A percentile compares a stretch with the other conserved stretches of the same genome.
These are phyloP conservation scores for Lycaon pictus DNA, from an alignment of 2,113 vertebrate species.

Conservation along the genomic window DNA sequence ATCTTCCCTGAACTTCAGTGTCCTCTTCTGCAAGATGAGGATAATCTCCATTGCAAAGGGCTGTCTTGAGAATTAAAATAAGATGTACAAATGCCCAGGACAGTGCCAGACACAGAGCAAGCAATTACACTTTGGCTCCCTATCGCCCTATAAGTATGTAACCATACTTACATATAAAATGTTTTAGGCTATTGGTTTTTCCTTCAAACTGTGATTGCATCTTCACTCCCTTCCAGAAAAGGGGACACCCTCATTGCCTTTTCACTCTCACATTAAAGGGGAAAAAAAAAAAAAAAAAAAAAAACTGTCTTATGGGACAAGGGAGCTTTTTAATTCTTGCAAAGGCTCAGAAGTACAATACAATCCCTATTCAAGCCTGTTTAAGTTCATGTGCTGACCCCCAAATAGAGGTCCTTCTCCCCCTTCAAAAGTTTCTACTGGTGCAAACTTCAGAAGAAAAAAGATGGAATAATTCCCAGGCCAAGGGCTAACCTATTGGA, in stretches of 20 bases:
- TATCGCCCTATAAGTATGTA: not conserved
- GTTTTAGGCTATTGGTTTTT: not conserved
- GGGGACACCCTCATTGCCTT: not conserved
- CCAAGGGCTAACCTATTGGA: constrained; percentile 70
- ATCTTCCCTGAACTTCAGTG: not conserved
- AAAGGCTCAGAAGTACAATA: constrained; percentile 29
- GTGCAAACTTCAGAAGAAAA: constrained; percentile 61
- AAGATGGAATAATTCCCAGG: constrained; percentile 66
- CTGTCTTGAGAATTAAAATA: not conserved
- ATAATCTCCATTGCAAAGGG: not conserved
- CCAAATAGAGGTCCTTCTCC: constrained; percentile 8
- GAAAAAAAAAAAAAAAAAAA: not conserved
- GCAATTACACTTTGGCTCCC: not conserved
- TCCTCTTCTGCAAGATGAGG: not conserved
- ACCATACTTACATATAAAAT: not conserved
- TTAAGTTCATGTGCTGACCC: not conserved
- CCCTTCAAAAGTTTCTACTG: constrained; percentile 67
- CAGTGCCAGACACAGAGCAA: not conserved
- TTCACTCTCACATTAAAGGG: not conserved
- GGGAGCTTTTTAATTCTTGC: constrained; percentile 27
- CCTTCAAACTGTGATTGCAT: not conserved
- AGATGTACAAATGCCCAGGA: not conserved
- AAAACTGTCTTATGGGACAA: constrained; percentile 33
- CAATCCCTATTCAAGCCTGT: constrained; percentile 9
- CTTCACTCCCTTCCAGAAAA: constrained; percentile 1